phyloP scores from a whole-genome alignment of 2,797 vertebrate genomes.

The Australoheros facetus region DNA sequence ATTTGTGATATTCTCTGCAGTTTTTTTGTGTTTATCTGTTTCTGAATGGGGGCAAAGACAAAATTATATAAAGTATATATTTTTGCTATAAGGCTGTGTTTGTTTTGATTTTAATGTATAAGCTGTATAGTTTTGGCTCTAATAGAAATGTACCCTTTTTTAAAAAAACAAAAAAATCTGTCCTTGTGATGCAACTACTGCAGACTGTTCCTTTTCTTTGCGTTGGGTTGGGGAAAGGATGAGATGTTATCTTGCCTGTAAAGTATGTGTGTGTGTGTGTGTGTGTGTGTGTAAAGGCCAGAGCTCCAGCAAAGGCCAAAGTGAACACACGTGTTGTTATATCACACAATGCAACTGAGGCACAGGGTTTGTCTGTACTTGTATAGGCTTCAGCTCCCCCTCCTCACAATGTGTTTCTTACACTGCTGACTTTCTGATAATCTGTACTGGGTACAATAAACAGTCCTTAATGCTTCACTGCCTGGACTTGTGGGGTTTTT shows the following conservation, averaged over 20 bases:
- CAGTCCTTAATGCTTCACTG: conserved; percentile 82
- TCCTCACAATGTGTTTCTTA: conserved; percentile 80
- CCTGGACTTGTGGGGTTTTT: conserved; percentile 63
- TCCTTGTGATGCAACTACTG: conserved; percentile 50
- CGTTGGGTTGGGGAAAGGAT: conserved; percentile 15
- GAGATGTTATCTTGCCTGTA: conserved; percentile 17
- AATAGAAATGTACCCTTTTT: conserved; percentile 68
- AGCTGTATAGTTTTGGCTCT: conserved; percentile 79
- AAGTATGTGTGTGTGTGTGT: background rate
- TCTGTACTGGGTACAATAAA: conserved; percentile 99
- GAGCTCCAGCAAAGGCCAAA: conserved; percentile 32
- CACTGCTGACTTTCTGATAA: conserved; percentile 89
- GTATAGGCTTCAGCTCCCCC: conserved; percentile 70
- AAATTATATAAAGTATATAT: conserved; percentile 84
- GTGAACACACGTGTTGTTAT: background rate
- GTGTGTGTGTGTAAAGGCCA: conserved; percentile 23
- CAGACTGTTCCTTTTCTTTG: conserved; percentile 44
- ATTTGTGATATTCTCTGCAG: conserved; percentile 77
- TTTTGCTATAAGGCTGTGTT: conserved; percentile 86
- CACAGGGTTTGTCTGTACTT: conserved; percentile 70
- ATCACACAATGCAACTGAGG: conserved; percentile 20
- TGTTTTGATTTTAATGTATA: conserved; percentile 80
- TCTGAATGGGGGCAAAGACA: conserved; percentile 67
- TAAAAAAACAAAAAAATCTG: background rate
- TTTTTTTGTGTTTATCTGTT: conserved; percentile 57